A percentile compares a stretch with the other conserved stretches of the same genome.
Conservation (phyloP, 2,113 vertebrate genomes). For the Heterochromis multidens region DNA sequence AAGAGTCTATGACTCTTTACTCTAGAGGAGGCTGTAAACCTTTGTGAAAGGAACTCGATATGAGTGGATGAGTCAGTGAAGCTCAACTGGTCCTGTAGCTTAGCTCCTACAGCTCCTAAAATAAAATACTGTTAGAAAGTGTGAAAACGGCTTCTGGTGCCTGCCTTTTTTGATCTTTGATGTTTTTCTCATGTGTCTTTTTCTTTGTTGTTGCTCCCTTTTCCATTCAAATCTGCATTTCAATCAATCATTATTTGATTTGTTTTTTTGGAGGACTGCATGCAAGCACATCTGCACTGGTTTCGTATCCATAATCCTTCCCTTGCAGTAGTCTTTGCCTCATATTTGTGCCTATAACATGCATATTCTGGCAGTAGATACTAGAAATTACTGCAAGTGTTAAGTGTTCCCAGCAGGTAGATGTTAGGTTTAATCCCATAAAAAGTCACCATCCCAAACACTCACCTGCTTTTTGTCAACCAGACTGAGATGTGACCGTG, state of each 20-base stretch:
- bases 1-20: no score
- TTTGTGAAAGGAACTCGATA: no score
- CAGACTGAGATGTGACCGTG: neutral
- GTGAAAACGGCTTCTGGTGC: no score
- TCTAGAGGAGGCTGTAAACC: no score
- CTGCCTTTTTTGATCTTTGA: no score
- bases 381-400: neutral
- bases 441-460: neutral
- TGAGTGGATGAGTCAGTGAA: no score
- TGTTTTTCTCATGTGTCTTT: neutral
- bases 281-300: neutral
- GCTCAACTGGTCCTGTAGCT: no score
- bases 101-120: no score
- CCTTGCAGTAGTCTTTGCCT: neutral
- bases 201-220: neutral
- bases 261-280: neutral
- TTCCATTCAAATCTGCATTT: neutral
- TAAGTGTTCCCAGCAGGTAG: neutral
- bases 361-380: neutral
- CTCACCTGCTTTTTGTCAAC: conserved; percentile 40
- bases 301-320: neutral
- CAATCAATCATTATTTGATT: neutral
- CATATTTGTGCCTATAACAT: neutral
- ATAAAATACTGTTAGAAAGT: no score
- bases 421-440: neutral